A percentile compares a stretch with the other conserved stretches of the same genome.
phyloP scores from a whole-genome alignment of 2,797 vertebrate genomes.

The Pygocentrus nattereri region DNA sequence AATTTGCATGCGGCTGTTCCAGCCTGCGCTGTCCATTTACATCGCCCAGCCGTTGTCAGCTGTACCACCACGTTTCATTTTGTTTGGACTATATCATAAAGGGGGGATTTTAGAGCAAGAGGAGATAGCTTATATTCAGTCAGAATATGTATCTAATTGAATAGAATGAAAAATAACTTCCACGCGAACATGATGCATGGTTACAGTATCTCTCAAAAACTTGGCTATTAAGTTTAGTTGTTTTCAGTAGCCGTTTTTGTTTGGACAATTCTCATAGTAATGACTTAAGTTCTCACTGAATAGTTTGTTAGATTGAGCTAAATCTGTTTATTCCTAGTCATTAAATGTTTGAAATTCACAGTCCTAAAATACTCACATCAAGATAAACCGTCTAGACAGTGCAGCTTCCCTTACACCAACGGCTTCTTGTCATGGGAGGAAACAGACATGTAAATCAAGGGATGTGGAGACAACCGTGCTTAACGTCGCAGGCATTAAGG shows the following conservation, averaged over 20 bases:
- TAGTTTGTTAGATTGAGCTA: no score
- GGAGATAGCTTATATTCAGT: no score
- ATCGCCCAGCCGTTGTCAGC: neutral
- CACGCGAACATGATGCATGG: no score
- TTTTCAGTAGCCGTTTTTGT: neutral
- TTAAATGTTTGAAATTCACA: neutral
- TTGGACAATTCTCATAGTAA: neutral
- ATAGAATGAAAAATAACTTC: no score
- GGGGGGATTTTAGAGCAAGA: neutral
- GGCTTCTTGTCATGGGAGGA: slow-evolving; percentile 40
- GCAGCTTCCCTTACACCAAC: slow-evolving; percentile 30
- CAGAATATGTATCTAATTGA: no score
- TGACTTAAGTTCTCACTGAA: neutral
- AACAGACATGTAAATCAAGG: slow-evolving; percentile 49
- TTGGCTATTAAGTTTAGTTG: no score
- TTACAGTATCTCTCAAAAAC: no score
- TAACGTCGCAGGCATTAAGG: neutral
- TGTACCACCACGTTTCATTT: neutral
- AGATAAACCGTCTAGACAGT: slow-evolving; percentile 13
- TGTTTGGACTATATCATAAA: neutral
- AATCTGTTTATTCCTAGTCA: neutral
- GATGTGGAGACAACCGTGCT: slow-evolving; percentile 28
- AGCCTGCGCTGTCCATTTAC: slow-evolving; percentile 20
- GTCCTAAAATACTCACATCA: neutral
- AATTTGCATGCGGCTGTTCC: slow-evolving; percentile 32